These are phyloP conservation scores for Timema podura DNA, from an alignment of 2,888 invertebrate genomes.

Conservation along the genomic window DNA sequence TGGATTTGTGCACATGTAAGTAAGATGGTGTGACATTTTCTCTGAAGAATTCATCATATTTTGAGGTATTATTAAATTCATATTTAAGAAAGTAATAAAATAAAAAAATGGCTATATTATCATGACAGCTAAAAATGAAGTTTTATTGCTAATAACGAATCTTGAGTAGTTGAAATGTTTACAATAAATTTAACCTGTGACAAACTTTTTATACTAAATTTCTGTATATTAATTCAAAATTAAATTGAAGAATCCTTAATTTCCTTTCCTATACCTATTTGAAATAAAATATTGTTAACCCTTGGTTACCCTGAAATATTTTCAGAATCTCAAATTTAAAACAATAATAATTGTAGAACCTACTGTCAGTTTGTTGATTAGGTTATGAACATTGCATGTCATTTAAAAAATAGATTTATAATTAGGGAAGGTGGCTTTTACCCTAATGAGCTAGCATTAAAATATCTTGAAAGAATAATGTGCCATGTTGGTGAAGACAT, in stretches of 20 bases:
- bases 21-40: too few species aligned
- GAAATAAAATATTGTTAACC: slow-evolving; percentile 9
- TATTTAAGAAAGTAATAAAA: too few species aligned
- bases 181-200: slow-evolving; percentile 21
- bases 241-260: slow-evolving; percentile 14
- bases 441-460: slow-evolving; percentile 21
- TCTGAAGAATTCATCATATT: too few species aligned
- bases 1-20: too few species aligned
- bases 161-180: slow-evolving; percentile 22
- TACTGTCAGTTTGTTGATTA: not conserved
- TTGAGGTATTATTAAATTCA: too few species aligned
- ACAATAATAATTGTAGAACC: not conserved
- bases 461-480: slow-evolving; percentile 32
- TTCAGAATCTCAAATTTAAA: too few species aligned
- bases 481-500: slow-evolving; percentile 30
- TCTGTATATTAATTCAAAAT: slow-evolving; percentile 22
- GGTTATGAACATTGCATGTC: not conserved
- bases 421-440: slow-evolving; percentile 23
- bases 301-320: not conserved
- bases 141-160: slow-evolving; percentile 20
- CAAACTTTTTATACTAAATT: slow-evolving; percentile 25
- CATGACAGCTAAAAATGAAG: not conserved
- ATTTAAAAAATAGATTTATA: not conserved
- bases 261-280: slow-evolving; percentile 1
- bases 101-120: too few species aligned